A percentile compares a stretch with the other conserved stretches of the same genome.
phyloP scores from a whole-genome alignment of 2,888 invertebrate species.

The Polia nebulosa region DNA sequence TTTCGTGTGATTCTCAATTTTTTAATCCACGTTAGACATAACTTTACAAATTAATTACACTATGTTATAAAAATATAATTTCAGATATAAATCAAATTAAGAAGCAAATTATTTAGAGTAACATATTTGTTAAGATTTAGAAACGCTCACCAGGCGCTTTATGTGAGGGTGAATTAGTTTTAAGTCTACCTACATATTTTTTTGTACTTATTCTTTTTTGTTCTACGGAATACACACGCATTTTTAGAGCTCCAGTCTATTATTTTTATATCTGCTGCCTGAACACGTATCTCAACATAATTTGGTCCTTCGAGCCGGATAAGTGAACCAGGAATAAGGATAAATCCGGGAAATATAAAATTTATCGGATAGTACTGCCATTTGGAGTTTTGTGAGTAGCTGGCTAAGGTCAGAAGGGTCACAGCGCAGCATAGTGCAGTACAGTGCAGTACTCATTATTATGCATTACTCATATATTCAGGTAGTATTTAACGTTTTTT shows the following conservation, averaged over 20 bases:
- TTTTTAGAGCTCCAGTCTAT: not conserved
- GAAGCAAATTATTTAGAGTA: no score
- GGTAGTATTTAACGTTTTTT: no score
- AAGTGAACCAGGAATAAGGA: not conserved
- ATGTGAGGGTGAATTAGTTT: not conserved
- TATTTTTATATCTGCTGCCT: not conserved
- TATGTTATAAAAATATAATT: no score
- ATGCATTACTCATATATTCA: no score
- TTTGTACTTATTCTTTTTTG: no score
- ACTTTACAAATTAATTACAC: no score
- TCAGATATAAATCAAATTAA: no score
- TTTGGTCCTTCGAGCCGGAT: conserved; percentile 1
- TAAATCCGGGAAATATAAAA: conserved; percentile 3
- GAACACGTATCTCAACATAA: conserved; percentile 1
- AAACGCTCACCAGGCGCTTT: not conserved
- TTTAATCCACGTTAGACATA: no score
- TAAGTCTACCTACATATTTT: not conserved
- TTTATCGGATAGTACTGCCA: not conserved
- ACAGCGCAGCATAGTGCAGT: no score
- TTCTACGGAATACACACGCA: not conserved
- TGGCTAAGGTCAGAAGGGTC: not conserved
- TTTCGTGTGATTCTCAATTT: no score
- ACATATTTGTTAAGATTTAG: no score
- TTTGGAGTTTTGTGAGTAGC: not conserved
- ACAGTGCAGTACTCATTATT: no score